These are phyloP conservation scores for Myanophis thanlyinensis DNA, from an alignment of 2,113 vertebrate species.

Conservation along the genomic window DNA sequence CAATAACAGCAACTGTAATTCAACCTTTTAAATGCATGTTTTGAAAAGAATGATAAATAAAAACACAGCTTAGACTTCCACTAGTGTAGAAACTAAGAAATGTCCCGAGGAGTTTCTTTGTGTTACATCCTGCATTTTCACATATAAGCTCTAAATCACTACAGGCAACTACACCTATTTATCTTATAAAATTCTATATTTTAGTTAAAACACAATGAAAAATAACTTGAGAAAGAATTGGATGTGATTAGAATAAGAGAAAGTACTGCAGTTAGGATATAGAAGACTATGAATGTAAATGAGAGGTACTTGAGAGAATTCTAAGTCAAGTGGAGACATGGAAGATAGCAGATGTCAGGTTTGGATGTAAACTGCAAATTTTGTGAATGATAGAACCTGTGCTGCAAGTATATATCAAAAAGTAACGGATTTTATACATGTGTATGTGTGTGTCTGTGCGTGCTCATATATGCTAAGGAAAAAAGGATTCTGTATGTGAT, in stretches of 20 bases:
- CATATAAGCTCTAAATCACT: neutral
- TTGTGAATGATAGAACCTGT: neutral
- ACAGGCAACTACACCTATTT: neutral
- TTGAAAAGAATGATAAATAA: neutral
- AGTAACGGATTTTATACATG: neutral
- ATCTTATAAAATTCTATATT: neutral
- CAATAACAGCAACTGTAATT: neutral
- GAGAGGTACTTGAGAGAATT: neutral
- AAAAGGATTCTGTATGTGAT: neutral
- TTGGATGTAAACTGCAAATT: neutral
- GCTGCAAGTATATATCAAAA: neutral
- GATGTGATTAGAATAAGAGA: neutral
- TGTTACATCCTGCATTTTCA: neutral
- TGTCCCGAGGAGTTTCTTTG: neutral
- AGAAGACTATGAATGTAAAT: neutral
- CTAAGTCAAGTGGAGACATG: neutral
- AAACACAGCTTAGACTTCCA: neutral
- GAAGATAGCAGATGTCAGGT: neutral
- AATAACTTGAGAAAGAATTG: neutral
- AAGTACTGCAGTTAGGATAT: neutral
- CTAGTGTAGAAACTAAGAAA: neutral
- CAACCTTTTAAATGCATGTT: neutral
- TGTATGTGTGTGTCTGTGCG: accelerated
- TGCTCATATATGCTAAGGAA: neutral
- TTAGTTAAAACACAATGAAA: neutral